Percentiles rank a stretch among this genome's conserved stretches.
Conservation (phyloP, 2,888 invertebrate genomes). For the Lampropteryx suffumata region DNA sequence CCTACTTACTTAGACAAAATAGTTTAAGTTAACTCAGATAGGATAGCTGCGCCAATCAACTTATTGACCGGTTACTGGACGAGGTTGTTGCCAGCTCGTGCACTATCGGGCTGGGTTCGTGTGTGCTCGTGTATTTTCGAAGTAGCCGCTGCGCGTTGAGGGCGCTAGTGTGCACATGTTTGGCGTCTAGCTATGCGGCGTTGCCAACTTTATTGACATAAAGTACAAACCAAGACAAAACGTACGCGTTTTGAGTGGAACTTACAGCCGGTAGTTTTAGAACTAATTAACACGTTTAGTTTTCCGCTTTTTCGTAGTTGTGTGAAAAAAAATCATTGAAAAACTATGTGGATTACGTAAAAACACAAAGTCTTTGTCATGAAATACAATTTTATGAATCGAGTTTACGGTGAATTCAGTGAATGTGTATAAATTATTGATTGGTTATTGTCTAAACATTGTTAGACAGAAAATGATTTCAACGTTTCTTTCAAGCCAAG, state of each 20-base stretch:
- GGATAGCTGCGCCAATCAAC: slow-evolving; percentile 75
- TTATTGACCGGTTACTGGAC: slow-evolving; percentile 82
- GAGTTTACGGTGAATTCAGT: slow-evolving; percentile 49
- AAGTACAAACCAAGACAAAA: slow-evolving; percentile 79
- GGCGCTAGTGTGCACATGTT: slow-evolving; percentile 80
- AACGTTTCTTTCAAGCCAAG: slow-evolving; percentile 48
- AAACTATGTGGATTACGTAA: slow-evolving; percentile 54
- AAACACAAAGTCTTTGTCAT: slow-evolving; percentile 68
- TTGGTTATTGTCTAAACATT: slow-evolving; percentile 30
- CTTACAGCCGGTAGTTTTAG: slow-evolving; percentile 78
- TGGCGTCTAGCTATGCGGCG: slow-evolving; percentile 81
- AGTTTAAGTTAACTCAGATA: slow-evolving; percentile 56
- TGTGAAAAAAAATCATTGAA: slow-evolving; percentile 35
- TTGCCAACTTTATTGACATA: slow-evolving; percentile 82
- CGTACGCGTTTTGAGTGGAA: slow-evolving; percentile 79
- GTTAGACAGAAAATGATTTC: slow-evolving; percentile 59
- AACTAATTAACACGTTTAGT: slow-evolving; percentile 52
- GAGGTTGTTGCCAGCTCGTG: slow-evolving; percentile 77
- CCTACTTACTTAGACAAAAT: slow-evolving; percentile 48
- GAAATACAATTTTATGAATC: slow-evolving; percentile 47
- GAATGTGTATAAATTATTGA: slow-evolving; percentile 38
- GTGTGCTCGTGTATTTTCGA: slow-evolving; percentile 61
- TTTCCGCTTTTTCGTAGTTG: slow-evolving; percentile 50
- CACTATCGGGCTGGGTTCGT: slow-evolving; percentile 70
- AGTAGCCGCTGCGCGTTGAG: slow-evolving; percentile 80